Evolutionary conservation across 2,888 invertebrate genomes (phyloP).

Genomic region (Synergus japonicus): DNA sequence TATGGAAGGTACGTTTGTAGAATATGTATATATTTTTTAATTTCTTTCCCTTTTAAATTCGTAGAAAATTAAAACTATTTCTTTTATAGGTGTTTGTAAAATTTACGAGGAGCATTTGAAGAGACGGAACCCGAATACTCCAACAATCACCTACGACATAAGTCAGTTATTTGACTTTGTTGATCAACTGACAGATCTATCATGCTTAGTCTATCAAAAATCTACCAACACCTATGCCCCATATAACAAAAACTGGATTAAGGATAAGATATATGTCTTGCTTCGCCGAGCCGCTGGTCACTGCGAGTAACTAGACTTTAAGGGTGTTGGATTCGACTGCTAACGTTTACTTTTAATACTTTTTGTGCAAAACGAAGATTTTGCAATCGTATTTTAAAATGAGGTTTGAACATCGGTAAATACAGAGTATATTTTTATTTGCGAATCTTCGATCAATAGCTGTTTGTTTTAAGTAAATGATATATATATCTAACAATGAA

Average conservation of each 20-base stretch:
- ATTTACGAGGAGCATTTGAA: constrained; percentile 99
- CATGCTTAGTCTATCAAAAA: constrained; percentile 97
- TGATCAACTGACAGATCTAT: constrained; percentile 95
- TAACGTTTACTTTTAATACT: background rate
- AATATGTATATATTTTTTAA: background rate
- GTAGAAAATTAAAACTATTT: background rate
- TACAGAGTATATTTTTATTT: background rate
- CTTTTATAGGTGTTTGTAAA: constrained; percentile 90
- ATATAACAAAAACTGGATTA: constrained; percentile 99
- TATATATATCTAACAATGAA: no score
- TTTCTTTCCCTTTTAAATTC: constrained; percentile 32
- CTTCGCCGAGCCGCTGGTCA: constrained; percentile 91
- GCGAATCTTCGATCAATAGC: background rate
- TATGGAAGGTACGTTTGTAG: constrained; percentile 90
- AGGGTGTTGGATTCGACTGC: background rate
- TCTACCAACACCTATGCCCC: constrained; percentile 97
- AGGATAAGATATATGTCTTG: constrained; percentile 98
- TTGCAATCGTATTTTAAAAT: background rate
- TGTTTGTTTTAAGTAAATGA: no score
- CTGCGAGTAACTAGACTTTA: constrained; percentile 19
- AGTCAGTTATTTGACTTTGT: constrained; percentile 98
- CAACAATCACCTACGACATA: constrained; percentile 98
- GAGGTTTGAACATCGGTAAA: background rate
- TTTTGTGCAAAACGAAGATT: background rate
- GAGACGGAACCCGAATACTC: constrained; percentile 94